phyloP scores from a whole-genome alignment of 2,888 invertebrate species.

The Pseudococcus jackbeardsleyi region DNA sequence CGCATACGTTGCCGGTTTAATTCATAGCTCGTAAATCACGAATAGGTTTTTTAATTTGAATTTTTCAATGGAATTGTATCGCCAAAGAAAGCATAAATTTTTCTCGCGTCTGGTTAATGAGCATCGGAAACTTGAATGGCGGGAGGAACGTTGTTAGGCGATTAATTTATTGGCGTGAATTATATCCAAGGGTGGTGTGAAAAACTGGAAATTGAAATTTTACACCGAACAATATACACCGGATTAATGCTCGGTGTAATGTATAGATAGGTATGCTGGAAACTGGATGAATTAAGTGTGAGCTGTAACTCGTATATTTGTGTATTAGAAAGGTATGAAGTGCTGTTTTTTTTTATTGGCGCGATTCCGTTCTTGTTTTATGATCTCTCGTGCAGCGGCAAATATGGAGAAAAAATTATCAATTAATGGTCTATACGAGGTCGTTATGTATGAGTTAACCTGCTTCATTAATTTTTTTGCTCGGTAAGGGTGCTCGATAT shows the following conservation, averaged over 20 bases:
- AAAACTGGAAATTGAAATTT: constrained; percentile 18
- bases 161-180: constrained; percentile 34
- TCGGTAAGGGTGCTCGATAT: background rate
- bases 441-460: constrained; percentile 19
- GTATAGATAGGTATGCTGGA: background rate
- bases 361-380: too few species aligned
- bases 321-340: too few species aligned
- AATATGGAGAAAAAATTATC: background rate
- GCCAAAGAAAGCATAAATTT: constrained; percentile 9
- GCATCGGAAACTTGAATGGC: background rate
- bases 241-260: background rate
- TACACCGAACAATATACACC: background rate
- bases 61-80: constrained; percentile 23
- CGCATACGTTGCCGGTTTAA: constrained; percentile 3
- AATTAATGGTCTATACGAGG: background rate
- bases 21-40: constrained; percentile 29
- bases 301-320: too few species aligned
- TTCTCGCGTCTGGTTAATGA: constrained; percentile 33
- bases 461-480: constrained; percentile 13
- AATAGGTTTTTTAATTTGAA: constrained; percentile 30
- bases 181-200: background rate
- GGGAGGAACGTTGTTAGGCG: background rate
- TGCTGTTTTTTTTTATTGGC: too few species aligned
- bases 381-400: too few species aligned
- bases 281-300: too few species aligned